These are phyloP conservation scores for Galendromus occidentalis DNA, from an alignment of 1,140 invertebrate species.

Conservation along the genomic window DNA sequence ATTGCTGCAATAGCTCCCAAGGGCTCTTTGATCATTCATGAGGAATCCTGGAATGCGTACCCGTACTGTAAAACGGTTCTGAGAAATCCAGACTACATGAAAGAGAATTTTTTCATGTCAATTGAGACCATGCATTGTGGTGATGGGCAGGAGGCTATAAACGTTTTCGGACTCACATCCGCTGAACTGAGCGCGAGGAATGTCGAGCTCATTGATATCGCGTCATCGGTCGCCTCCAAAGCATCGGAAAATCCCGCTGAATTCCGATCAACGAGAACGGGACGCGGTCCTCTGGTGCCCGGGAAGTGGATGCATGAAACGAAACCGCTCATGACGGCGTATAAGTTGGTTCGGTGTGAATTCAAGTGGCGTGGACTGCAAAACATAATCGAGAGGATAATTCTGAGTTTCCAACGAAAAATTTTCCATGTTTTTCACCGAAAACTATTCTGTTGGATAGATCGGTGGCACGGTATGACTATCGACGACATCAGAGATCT, in stretches of 20 bases:
- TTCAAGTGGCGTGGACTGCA: constrained; percentile 99
- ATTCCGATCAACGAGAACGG: constrained; percentile 79
- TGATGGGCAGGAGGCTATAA: constrained; percentile 85
- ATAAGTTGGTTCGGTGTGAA: constrained; percentile 89
- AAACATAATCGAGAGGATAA: constrained; percentile 78
- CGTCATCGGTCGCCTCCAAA: constrained; percentile 40
- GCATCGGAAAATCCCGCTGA: constrained; percentile 66
- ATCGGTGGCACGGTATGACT: constrained; percentile 79
- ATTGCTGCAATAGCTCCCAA: constrained; percentile 84
- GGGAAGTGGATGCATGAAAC: constrained; percentile 27
- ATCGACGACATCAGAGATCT: constrained; percentile 82
- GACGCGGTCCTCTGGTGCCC: constrained; percentile 57
- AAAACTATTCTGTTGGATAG: constrained; percentile 93
- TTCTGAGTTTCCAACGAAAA: constrained; percentile 67
- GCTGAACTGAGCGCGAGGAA: constrained; percentile 58
- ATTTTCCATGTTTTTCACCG: constrained; percentile 94
- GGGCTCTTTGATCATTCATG: constrained; percentile 86
- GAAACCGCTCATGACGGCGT: constrained; percentile 89
- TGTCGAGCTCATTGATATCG: constrained; percentile 34
- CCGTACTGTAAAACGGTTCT: constrained; percentile 96
- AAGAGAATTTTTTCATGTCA: constrained; percentile 92
- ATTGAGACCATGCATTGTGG: constrained; percentile 93
- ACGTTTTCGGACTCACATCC: constrained; percentile 55
- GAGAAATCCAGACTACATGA: constrained; percentile 47
- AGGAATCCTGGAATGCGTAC: constrained; percentile 99